A percentile compares a stretch with the other conserved stretches of the same genome.
Evolutionary conservation across 2,797 vertebrate species (phyloP).

Genomic region (Melanotaenia trifasciata): DNA sequence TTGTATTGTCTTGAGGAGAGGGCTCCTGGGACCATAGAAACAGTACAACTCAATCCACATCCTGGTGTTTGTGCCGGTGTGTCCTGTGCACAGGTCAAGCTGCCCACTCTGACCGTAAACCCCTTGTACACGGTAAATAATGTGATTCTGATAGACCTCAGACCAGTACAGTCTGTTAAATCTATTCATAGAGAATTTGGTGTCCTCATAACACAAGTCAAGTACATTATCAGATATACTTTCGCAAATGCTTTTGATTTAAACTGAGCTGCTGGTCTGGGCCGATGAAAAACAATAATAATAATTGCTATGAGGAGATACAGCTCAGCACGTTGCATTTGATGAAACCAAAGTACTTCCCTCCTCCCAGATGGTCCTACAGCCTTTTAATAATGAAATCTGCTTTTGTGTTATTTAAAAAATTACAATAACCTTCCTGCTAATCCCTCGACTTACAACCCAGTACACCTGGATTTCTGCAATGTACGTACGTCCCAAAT

Average conservation of each 20-base stretch:
- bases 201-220: conserved; percentile 57
- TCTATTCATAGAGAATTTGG: conserved; percentile 31
- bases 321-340: conserved; percentile 44
- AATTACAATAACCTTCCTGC: conserved; percentile 84
- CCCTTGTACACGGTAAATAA: conserved; percentile 26
- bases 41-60: neutral
- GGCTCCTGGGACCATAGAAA: no score
- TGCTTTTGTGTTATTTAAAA: conserved; percentile 91
- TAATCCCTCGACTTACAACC: conserved; percentile 91
- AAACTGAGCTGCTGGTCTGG: conserved; percentile 47
- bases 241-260: conserved; percentile 55
- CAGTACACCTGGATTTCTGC: conserved; percentile 90
- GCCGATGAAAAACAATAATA: conserved; percentile 75
- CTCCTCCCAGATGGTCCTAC: conserved; percentile 80
- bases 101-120: conserved; percentile 16
- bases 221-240: conserved; percentile 54
- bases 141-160: conserved; percentile 34
- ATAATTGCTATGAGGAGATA: conserved; percentile 66
- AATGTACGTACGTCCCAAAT: conserved; percentile 72
- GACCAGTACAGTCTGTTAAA: conserved; percentile 40
- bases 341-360: conserved; percentile 61
- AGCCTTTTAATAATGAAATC: conserved; percentile 90
- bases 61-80: conserved; percentile 16
- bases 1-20: no score
- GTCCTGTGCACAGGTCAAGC: conserved; percentile 47